Evolutionary conservation across 2,888 invertebrate species (phyloP).

Genomic region (Globia sparganii): DNA sequence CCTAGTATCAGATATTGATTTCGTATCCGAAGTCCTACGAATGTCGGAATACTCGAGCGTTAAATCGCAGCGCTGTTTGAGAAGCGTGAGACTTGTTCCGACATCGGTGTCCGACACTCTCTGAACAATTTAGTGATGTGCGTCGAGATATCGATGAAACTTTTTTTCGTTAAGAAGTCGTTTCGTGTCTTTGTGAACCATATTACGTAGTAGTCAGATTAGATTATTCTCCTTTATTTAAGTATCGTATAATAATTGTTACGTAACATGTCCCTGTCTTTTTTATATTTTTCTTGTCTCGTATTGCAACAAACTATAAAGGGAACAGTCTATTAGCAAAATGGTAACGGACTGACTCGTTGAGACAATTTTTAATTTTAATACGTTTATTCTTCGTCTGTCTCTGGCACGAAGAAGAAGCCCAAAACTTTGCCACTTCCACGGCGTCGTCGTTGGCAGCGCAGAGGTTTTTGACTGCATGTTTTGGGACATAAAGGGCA

Average conservation of each 20-base stretch:
- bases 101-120: constrained; percentile 63
- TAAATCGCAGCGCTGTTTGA: constrained; percentile 75
- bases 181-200: background rate
- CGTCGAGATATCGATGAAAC: constrained; percentile 37
- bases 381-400: too few relatives aligned
- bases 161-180: background rate
- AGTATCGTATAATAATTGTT: background rate
- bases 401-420: too few relatives aligned
- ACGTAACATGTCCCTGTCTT: background rate
- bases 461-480: too few relatives aligned
- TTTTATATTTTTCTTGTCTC: background rate
- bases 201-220: background rate
- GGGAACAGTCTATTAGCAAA: background rate
- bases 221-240: background rate
- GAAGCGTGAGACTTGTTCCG: constrained; percentile 65
- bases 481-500: too few relatives aligned
- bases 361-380: background rate
- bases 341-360: background rate
- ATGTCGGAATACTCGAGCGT: constrained; percentile 67
- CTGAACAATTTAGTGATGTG: constrained; percentile 55
- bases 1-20: constrained; percentile 38
- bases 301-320: background rate
- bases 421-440: too few relatives aligned
- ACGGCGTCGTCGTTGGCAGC: too few relatives aligned
- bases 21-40: constrained; percentile 49